A percentile compares a stretch with the other conserved stretches of the same genome.
Evolutionary conservation across 2,113 vertebrate genomes (phyloP).

Genomic region (Micronycteris hirsuta): DNA sequence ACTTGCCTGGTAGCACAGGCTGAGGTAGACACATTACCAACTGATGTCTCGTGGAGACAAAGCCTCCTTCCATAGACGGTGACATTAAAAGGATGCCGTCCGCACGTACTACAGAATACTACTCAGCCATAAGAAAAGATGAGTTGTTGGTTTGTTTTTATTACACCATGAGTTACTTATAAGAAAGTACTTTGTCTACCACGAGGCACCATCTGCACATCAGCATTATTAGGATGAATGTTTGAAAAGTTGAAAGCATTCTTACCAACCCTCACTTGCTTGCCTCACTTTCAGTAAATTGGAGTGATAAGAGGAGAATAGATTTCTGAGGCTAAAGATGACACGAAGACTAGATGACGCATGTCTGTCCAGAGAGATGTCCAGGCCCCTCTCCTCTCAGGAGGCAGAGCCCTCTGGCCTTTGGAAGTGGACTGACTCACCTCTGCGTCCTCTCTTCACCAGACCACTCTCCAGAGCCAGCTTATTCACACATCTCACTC

Average conservation of each 20-base stretch:
- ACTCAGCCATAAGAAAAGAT: no score
- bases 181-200: not conserved
- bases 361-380: not conserved
- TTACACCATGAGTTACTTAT: not conserved
- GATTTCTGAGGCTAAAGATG: not conserved
- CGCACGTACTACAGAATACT: no score
- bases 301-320: not conserved
- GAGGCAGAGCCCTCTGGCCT: not conserved
- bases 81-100: no score
- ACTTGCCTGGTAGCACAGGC: not conserved
- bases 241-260: not conserved
- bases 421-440: not conserved
- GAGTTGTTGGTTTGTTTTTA: not conserved
- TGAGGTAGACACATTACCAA: not conserved
- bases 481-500: not conserved
- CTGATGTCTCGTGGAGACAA: not conserved
- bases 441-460: accelerated
- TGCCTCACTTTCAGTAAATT: not conserved
- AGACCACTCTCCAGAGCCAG: not conserved
- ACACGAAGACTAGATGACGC: not conserved
- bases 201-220: not conserved
- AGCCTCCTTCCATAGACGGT: no score
- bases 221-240: not conserved
- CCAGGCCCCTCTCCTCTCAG: not conserved
- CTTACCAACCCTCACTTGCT: not conserved